Percentiles rank a stretch among this genome's conserved stretches.
Evolutionary conservation across 2,888 invertebrate genomes (phyloP).

Genomic region (Trachelus iudaicus): DNA sequence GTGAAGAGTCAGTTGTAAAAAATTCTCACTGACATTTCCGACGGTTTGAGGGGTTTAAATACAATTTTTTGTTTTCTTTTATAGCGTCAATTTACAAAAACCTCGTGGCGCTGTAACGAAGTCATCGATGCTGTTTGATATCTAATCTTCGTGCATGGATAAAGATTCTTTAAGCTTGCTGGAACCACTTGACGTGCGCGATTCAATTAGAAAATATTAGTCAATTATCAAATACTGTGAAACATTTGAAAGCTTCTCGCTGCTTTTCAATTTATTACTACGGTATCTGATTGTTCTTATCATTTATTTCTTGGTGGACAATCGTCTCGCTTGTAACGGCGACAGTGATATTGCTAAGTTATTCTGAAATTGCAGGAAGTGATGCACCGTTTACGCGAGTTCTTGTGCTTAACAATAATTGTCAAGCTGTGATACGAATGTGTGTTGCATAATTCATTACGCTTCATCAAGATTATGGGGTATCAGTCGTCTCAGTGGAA

Average conservation of each 20-base stretch:
- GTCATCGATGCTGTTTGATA: not conserved
- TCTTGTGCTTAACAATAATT: not conserved
- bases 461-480: no score
- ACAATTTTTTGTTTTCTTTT: not conserved
- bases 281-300: not conserved
- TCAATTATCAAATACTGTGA: not conserved
- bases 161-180: not conserved
- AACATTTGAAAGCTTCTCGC: not conserved
- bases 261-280: not conserved
- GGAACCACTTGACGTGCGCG: not conserved
- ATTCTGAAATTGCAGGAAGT: not conserved
- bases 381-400: not conserved
- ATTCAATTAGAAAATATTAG: not conserved
- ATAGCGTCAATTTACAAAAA: not conserved
- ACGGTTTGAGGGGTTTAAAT: not conserved
- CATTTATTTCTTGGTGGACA: not conserved
- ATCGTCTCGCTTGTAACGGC: not conserved
- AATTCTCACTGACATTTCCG: no score
- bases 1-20: not conserved
- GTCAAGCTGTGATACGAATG: not conserved
- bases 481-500: not conserved
- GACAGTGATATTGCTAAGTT: not conserved
- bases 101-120: not conserved
- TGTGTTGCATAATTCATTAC: not conserved
- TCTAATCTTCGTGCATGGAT: not conserved